phyloP scores from a whole-genome alignment of 2,888 invertebrate genomes.

The Petrolisthes cinctipes region DNA sequence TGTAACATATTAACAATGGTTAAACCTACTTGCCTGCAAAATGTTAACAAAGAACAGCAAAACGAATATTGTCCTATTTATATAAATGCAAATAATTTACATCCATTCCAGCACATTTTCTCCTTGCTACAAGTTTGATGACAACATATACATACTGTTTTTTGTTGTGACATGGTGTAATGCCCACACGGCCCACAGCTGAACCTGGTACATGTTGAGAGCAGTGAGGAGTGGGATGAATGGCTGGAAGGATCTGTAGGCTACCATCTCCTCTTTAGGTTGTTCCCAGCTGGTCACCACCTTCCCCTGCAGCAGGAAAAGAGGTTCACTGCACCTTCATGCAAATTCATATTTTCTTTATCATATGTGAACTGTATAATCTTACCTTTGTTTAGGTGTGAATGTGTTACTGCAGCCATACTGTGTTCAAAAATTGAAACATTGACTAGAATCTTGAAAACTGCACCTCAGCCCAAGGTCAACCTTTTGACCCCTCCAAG shows the following conservation, averaged over 20 bases:
- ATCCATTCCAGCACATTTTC: background rate
- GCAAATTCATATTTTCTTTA: too few species aligned
- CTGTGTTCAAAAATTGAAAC: too few species aligned
- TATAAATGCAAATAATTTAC: background rate
- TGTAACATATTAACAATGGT: constrained; percentile 69
- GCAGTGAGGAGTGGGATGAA: constrained; percentile 78
- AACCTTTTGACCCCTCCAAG: too few species aligned
- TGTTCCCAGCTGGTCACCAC: constrained; percentile 78
- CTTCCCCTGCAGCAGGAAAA: constrained; percentile 69
- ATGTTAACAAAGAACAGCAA: too few species aligned
- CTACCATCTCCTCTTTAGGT: constrained; percentile 82
- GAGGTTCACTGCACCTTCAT: too few species aligned
- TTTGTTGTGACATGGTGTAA: constrained; percentile 83
- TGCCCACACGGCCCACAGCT: constrained; percentile 85
- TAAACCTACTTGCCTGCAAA: too few species aligned
- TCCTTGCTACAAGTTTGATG: background rate
- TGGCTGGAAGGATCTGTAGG: constrained; percentile 79
- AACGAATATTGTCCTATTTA: too few species aligned
- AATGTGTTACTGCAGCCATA: background rate
- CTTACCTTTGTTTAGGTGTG: too few species aligned
- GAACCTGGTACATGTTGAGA: constrained; percentile 77
- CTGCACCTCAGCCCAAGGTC: too few species aligned
- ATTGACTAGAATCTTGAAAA: too few species aligned
- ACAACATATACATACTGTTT: constrained; percentile 74
- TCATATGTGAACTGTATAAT: background rate